Evolutionary conservation across 2,888 invertebrate genomes (phyloP).

Genomic region (Amphipyra tragopoginis): DNA sequence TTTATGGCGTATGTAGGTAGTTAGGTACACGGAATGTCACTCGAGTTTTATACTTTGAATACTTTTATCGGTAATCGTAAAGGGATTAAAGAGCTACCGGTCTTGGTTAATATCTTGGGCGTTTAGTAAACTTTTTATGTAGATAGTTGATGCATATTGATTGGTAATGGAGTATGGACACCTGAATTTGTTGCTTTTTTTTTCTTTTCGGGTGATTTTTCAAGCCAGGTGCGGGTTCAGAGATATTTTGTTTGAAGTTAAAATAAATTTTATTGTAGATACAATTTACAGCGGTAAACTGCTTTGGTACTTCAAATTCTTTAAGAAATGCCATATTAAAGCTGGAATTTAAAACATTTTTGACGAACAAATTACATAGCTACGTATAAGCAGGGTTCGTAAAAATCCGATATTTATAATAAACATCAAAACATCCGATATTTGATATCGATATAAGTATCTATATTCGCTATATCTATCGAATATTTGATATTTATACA

Average conservation of each 20-base stretch:
- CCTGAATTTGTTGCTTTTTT: constrained; percentile 21
- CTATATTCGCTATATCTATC: too few relatives aligned
- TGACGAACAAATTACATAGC: too few relatives aligned
- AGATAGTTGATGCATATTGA: constrained; percentile 58
- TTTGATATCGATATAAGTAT: too few relatives aligned
- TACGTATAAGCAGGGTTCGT: too few relatives aligned
- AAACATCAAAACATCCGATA: too few relatives aligned
- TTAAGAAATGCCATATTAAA: too few relatives aligned
- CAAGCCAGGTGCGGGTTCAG: constrained; percentile 12
- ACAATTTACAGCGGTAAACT: too few relatives aligned
- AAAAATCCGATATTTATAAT: too few relatives aligned
- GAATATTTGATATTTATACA: too few relatives aligned
- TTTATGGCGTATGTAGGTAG: constrained; percentile 60
- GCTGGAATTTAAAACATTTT: too few relatives aligned
- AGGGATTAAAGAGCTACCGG: constrained; percentile 81
- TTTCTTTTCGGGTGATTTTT: constrained; percentile 4
- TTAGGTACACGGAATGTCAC: constrained; percentile 82
- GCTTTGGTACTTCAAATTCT: too few relatives aligned
- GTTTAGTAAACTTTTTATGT: constrained; percentile 48
- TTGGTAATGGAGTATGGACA: constrained; percentile 50
- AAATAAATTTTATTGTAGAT: background rate
- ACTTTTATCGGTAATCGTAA: constrained; percentile 76
- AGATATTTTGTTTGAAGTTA: constrained; percentile 7
- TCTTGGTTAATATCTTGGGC: constrained; percentile 64
- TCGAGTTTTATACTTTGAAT: constrained; percentile 70